Evolutionary conservation across 2,113 vertebrate genomes (phyloP).

Genomic region (Trematocara stigmaticum): DNA sequence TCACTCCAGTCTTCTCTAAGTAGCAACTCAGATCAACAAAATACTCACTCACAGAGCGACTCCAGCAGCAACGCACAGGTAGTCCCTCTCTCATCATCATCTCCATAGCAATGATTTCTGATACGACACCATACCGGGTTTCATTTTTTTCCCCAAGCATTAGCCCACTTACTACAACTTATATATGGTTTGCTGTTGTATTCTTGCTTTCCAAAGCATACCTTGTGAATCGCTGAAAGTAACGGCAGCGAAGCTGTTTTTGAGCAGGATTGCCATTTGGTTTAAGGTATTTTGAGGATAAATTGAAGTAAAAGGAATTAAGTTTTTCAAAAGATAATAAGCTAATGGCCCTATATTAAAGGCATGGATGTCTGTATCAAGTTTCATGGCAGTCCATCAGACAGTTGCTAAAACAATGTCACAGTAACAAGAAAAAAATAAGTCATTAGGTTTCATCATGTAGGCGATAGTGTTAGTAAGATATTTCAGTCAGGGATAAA

Average conservation of each 20-base stretch:
- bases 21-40: constrained; percentile 86
- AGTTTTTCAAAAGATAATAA: not conserved
- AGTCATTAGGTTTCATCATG: not conserved
- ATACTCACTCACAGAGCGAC: constrained; percentile 81
- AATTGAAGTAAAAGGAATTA: not conserved
- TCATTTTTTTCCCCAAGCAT: not conserved
- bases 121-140: not conserved
- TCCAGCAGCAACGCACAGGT: constrained; percentile 92
- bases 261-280: not conserved
- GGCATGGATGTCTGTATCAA: not conserved
- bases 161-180: not conserved
- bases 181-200: not conserved
- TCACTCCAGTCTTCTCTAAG: constrained; percentile 84
- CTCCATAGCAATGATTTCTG: not conserved
- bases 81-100: not conserved
- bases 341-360: not conserved
- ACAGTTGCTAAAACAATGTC: not conserved
- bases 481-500: not conserved
- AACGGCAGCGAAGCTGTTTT: not conserved
- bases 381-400: not conserved
- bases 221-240: not conserved
- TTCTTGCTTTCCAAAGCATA: not conserved
- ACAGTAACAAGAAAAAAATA: not conserved
- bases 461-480: not conserved
- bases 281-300: not conserved